These are phyloP conservation scores for Galerucella nymphaeae DNA, from an alignment of 2,888 invertebrate species.

Conservation along the genomic window DNA sequence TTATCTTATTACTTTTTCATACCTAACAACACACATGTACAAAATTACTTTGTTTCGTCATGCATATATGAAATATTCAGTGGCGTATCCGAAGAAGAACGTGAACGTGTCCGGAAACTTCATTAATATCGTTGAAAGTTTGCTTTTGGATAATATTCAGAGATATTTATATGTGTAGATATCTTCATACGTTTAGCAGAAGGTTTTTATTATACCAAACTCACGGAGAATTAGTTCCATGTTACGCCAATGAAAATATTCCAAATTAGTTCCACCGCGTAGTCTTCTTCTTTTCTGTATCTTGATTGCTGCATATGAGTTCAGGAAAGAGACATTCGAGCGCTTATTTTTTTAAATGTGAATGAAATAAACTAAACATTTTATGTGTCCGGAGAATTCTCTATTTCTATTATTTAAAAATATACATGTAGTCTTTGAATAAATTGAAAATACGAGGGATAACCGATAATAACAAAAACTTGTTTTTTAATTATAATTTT, in stretches of 20 bases:
- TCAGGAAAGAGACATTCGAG: slow-evolving; percentile 30
- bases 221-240: not conserved
- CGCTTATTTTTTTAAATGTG: slow-evolving; percentile 23
- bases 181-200: no score
- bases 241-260: slow-evolving; percentile 7
- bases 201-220: no score
- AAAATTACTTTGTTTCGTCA: slow-evolving; percentile 38
- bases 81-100: not conserved
- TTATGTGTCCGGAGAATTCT: slow-evolving; percentile 24
- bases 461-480: no score
- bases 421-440: no score
- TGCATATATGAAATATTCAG: slow-evolving; percentile 35
- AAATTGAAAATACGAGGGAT: no score
- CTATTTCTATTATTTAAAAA: not conserved
- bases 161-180: no score
- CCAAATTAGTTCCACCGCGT: slow-evolving; percentile 29
- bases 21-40: slow-evolving; percentile 23
- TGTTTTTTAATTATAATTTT: no score
- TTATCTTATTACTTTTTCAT: slow-evolving; percentile 34
- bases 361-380: slow-evolving; percentile 21
- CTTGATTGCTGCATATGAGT: slow-evolving; percentile 27
- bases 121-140: no score
- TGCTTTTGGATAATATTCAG: no score
- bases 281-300: slow-evolving; percentile 15
- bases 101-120: no score